A percentile compares a stretch with the other conserved stretches of the same genome.
phyloP scores from a whole-genome alignment of 1,140 invertebrate genomes.

The Steinernema khuongi region DNA sequence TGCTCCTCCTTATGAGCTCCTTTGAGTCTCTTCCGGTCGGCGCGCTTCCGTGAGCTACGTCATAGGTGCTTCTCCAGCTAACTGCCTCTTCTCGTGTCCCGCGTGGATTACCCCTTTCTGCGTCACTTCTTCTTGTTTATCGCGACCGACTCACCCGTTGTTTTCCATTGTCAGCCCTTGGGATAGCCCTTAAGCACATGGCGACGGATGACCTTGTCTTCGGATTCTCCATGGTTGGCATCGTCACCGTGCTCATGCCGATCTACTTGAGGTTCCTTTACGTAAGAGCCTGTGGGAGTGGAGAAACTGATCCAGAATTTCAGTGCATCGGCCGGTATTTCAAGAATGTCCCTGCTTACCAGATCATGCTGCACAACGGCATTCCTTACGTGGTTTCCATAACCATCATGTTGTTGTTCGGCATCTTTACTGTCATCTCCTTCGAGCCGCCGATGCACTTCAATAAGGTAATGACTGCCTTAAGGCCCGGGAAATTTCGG shows the following conservation, averaged over 20 bases:
- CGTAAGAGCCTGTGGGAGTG: not conserved
- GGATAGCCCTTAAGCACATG: too few relatives aligned
- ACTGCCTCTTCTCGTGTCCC: too few relatives aligned
- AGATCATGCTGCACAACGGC: not conserved
- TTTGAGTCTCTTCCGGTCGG: too few relatives aligned
- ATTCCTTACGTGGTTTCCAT: not conserved
- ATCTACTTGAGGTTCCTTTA: not conserved
- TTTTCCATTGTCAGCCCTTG: too few relatives aligned
- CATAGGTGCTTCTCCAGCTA: too few relatives aligned
- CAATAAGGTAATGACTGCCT: slow-evolving; percentile 4
- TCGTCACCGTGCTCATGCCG: not conserved
- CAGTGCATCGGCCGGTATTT: not conserved
- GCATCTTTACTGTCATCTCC: not conserved
- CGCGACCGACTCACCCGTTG: too few relatives aligned
- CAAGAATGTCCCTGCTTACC: not conserved
- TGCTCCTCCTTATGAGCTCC: too few relatives aligned
- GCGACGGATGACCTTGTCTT: not conserved
- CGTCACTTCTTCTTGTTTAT: too few relatives aligned
- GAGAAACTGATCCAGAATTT: not conserved
- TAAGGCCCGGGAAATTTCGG: too few relatives aligned
- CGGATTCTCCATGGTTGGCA: not conserved
- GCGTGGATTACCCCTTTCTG: too few relatives aligned
- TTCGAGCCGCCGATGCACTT: not conserved
- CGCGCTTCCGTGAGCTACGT: too few relatives aligned
- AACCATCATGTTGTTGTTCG: not conserved